Base-by-base conservation (phyloP, 1,140 invertebrate genomes). In the Tigriopus japonicus region DNA sequence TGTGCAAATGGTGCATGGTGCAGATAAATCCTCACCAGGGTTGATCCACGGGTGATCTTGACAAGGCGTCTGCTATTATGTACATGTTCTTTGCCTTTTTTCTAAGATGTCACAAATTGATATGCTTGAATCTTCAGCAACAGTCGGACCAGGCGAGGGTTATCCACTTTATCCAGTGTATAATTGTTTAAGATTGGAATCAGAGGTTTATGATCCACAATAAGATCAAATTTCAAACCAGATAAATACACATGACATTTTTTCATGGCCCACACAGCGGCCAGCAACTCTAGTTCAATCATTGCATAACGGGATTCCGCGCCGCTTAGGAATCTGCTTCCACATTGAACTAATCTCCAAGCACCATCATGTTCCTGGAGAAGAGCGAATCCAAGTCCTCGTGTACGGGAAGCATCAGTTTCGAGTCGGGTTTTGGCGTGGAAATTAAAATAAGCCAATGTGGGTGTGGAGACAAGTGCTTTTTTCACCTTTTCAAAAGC, bases 211-310 rank as follows among this genome's bases (percentile, higher is more conserved):
- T 65, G 64, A 21, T 65, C 63, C 7, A 65, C 58, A 10, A 64
- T n/a, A 21, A 64, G 21, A 14, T 60, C 59, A 52, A 64, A 65
- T n/a, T 65, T 53, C 35, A 65, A 53, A 17, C 65, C 67, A 24
- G 54, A 41, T 0, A 68, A 54, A 53, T 63, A 67, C 7, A 35
- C 56, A 0, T 65, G 9, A 52, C 63, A 67, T 45, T 67, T 66
- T 43, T 62, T 45, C 14, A 65, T 53, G 3, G 62, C 63, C 61
- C 62, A 66, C 5, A 65, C 28, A 2, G 63, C 62, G 6, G 63
- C 66, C 23, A 55, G 14, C 13, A 63, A 7, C 43, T 67, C 63
- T 42, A 66, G 23, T 19, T 67, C 65, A 10, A 56, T 28, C 17
- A 62, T 55, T 1, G 62, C 15, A 41, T 62, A 62, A 35, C 61